phyloP scores from a whole-genome alignment of 2,797 vertebrate genomes.

The Diceros bicornis region DNA sequence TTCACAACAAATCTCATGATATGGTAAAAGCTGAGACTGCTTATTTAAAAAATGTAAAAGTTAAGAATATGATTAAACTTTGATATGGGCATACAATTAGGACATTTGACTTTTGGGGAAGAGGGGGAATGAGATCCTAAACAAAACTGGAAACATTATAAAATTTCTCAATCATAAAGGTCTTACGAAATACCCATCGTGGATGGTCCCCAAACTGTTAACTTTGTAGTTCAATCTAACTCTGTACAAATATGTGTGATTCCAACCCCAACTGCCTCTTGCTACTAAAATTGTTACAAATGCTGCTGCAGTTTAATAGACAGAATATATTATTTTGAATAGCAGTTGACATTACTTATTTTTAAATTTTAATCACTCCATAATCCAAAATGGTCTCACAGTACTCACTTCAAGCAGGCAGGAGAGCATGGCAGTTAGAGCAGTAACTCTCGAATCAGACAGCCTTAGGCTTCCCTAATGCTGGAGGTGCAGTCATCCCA shows the following conservation, averaged over 20 bases:
- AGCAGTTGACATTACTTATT: neutral
- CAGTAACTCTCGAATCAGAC: neutral
- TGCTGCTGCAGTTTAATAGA: neutral
- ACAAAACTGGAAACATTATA: neutral
- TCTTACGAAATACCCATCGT: neutral
- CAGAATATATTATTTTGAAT: neutral
- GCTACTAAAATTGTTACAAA: neutral
- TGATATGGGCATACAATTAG: neutral
- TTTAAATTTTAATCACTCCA: neutral
- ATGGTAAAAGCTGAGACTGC: neutral
- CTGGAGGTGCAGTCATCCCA: neutral
- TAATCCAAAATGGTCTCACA: neutral
- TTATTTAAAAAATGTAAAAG: neutral
- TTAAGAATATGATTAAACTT: neutral
- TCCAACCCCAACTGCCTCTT: neutral
- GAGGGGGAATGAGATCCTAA: neutral
- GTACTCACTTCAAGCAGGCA: neutral
- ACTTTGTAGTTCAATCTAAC: neutral
- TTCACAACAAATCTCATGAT: neutral
- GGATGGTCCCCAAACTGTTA: neutral
- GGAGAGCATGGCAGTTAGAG: neutral
- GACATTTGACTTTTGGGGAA: neutral
- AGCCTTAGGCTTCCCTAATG: neutral
- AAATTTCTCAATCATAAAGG: neutral
- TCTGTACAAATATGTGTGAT: neutral